A percentile compares a stretch with the other conserved stretches of the same genome.
Evolutionary conservation across 2,797 vertebrate species (phyloP).

Genomic region (Champsocephalus esox): DNA sequence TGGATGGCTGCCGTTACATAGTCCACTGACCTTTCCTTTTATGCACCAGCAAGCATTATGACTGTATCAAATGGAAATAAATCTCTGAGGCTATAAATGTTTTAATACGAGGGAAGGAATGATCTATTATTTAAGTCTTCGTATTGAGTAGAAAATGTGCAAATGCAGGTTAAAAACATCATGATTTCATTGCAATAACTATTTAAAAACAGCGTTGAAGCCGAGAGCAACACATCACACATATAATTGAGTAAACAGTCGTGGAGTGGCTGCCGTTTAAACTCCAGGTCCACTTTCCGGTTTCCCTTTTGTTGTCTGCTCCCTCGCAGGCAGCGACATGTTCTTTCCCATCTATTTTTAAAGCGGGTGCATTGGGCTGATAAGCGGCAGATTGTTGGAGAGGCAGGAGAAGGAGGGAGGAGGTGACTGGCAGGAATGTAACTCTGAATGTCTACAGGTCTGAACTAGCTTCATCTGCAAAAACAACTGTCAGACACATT

Average conservation of each 20-base stretch:
- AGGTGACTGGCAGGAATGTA: conserved; percentile 80
- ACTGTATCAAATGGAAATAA: conserved; percentile 17
- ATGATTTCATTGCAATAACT: too few relatives aligned
- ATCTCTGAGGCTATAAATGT: background rate
- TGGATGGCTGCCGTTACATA: conserved; percentile 54
- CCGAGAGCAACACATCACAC: conserved; percentile 22
- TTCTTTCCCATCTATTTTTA: conserved; percentile 84
- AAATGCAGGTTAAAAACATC: too few relatives aligned
- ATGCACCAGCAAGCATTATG: conserved; percentile 35
- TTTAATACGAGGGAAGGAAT: too few relatives aligned
- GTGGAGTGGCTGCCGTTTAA: conserved; percentile 26
- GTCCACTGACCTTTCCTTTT: conserved; percentile 45
- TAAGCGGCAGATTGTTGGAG: conserved; percentile 79
- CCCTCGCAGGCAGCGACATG: conserved; percentile 77
- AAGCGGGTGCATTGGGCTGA: conserved; percentile 70
- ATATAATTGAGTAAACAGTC: conserved; percentile 44
- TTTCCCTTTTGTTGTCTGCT: conserved; percentile 60
- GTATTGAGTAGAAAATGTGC: too few relatives aligned
- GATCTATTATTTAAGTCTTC: too few relatives aligned
- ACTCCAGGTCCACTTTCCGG: conserved; percentile 51
- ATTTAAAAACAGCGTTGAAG: background rate
- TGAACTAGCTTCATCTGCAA: conserved; percentile 67
- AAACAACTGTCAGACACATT: conserved; percentile 37
- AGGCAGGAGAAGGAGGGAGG: conserved; percentile 64
- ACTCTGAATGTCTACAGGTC: conserved; percentile 74